A percentile compares a stretch with the other conserved stretches of the same genome.
Evolutionary conservation across 1,140 invertebrate genomes (phyloP).

Genomic region (Orius laevigatus): DNA sequence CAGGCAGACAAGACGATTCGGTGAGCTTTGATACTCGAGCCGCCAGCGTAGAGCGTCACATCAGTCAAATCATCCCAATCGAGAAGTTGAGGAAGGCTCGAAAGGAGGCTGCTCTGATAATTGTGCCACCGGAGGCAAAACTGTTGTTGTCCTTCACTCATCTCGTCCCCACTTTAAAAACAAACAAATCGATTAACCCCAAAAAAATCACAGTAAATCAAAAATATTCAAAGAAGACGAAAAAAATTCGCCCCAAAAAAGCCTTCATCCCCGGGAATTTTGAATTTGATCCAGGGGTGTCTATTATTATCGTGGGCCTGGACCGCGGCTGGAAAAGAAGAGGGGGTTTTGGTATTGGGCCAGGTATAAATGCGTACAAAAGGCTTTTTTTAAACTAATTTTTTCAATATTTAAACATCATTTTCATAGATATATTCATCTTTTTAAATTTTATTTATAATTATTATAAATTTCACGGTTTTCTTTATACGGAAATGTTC

Average conservation of each 20-base stretch:
- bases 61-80: conserved; percentile 74
- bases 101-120: conserved; percentile 62
- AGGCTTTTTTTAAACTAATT: too few relatives aligned
- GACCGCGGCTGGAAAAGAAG: conserved; percentile 2
- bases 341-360: conserved; percentile 7
- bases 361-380: neutral
- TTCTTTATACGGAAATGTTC: too few relatives aligned
- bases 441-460: too few relatives aligned
- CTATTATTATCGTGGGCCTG: conserved; percentile 11
- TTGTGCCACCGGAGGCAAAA: conserved; percentile 64
- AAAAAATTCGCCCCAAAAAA: neutral
- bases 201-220: too few relatives aligned
- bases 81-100: conserved; percentile 64
- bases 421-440: too few relatives aligned
- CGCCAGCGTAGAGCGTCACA: conserved; percentile 73
- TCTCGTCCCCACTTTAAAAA: neutral
- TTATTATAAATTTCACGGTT: too few relatives aligned
- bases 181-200: neutral
- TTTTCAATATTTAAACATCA: too few relatives aligned
- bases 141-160: conserved; percentile 31
- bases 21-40: conserved; percentile 63
- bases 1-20: conserved; percentile 76
- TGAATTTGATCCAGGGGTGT: conserved; percentile 17
- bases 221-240: neutral
- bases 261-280: conserved; percentile 8